Percentiles rank a stretch among this genome's conserved stretches.
These are phyloP conservation scores for Erynnis tages DNA, from an alignment of 2,888 invertebrate species.

Conservation along the genomic window DNA sequence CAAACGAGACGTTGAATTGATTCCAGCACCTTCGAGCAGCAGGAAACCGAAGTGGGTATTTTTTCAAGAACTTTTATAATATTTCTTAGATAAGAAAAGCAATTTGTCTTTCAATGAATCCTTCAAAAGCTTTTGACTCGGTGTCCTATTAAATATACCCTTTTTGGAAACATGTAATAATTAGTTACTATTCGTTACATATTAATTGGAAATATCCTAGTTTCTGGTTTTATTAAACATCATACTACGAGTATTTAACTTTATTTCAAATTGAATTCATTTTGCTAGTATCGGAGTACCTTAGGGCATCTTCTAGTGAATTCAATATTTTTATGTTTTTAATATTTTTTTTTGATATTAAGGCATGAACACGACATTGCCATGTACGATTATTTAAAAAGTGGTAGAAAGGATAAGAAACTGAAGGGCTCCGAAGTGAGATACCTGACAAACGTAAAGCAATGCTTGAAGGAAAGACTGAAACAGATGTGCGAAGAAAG, in stretches of 20 bases:
- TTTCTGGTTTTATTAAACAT: too few species aligned
- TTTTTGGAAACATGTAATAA: too few species aligned
- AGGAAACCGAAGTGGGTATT: slow-evolving; percentile 3
- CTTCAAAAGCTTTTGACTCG: too few species aligned
- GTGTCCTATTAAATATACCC: too few species aligned
- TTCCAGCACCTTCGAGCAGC: not conserved
- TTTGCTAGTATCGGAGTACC: too few species aligned
- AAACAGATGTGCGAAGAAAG: slow-evolving; percentile 39
- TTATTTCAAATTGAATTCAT: too few species aligned
- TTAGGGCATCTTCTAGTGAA: not conserved
- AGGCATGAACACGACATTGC: slow-evolving; percentile 28
- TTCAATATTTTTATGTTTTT: not conserved
- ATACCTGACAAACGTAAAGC: slow-evolving; percentile 43
- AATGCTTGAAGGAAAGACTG: slow-evolving; percentile 43
- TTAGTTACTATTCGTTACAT: too few species aligned
- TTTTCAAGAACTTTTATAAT: too few species aligned
- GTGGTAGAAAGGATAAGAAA: slow-evolving; percentile 3
- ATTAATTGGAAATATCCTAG: too few species aligned
- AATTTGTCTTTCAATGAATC: too few species aligned
- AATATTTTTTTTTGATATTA: not conserved
- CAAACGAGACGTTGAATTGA: slow-evolving; percentile 14
- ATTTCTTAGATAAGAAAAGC: too few species aligned
- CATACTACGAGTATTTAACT: too few species aligned
- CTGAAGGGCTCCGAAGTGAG: slow-evolving; percentile 36
- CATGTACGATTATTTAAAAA: slow-evolving; percentile 46